A percentile compares a stretch with the other conserved stretches of the same genome.
phyloP scores from a whole-genome alignment of 2,113 vertebrate species.

The Ailurus styani region DNA sequence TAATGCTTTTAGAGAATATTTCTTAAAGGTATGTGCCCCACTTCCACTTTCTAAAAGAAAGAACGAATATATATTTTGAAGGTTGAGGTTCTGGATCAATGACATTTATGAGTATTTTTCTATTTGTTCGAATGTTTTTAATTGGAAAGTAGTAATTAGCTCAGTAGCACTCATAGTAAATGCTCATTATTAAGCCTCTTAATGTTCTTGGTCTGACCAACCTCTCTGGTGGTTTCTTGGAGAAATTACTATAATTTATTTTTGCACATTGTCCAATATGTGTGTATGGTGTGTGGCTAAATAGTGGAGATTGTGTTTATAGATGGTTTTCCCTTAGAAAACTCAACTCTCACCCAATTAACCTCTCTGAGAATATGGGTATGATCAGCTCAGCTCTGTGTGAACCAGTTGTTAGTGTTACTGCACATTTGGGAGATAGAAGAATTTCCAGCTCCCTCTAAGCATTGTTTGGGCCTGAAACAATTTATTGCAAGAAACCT shows the following conservation, averaged over 20 bases:
- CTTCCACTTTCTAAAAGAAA: not conserved
- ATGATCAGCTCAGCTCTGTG: not conserved
- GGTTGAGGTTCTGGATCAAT: not conserved
- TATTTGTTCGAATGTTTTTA: constrained; percentile 51
- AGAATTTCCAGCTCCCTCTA: not conserved
- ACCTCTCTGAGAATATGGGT: not conserved
- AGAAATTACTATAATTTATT: not conserved
- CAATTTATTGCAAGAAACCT: not conserved
- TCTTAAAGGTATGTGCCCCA: not conserved
- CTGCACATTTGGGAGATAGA: not conserved
- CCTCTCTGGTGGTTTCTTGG: not conserved
- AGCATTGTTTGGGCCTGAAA: not conserved
- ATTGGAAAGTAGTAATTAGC: constrained; percentile 3
- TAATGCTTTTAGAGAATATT: constrained; percentile 5
- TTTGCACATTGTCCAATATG: not conserved
- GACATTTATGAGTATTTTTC: not conserved
- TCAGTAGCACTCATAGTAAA: not conserved
- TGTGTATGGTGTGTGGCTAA: not conserved
- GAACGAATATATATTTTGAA: not conserved
- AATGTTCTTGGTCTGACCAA: not conserved
- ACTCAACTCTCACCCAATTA: not conserved
- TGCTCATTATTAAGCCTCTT: not conserved
- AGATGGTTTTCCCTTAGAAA: not conserved
- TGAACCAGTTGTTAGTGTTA: not conserved
- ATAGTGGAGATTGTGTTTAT: not conserved